phyloP scores from a whole-genome alignment of 2,113 vertebrate genomes.

The cattle (Bos taurus) region DNA sequence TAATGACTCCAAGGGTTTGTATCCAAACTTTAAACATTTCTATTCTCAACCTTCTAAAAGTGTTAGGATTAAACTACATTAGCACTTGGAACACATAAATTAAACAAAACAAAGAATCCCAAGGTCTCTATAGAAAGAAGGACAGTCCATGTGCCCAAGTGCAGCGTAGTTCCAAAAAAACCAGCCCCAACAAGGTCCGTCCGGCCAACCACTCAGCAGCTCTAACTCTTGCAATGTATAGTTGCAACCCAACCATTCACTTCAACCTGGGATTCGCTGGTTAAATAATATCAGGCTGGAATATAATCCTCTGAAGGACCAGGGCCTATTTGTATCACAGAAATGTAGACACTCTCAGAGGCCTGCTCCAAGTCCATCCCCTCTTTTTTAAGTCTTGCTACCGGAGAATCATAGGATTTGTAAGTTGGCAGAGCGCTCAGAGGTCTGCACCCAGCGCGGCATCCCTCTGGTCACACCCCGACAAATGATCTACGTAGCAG shows the following conservation, averaged over 20 bases:
- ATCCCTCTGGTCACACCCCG: fast-evolving
- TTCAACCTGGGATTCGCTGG: background rate
- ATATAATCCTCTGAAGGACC: background rate
- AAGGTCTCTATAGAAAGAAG: background rate
- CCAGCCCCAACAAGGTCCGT: background rate
- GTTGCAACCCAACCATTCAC: background rate
- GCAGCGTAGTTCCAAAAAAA: background rate
- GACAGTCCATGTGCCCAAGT: background rate
- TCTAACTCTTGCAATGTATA: background rate
- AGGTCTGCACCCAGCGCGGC: fast-evolving
- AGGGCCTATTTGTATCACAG: background rate
- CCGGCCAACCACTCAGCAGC: background rate
- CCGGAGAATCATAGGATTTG: background rate
- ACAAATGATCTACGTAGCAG: fast-evolving
- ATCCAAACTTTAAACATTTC: background rate
- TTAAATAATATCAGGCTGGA: background rate
- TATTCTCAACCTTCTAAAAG: background rate
- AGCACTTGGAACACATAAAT: background rate
- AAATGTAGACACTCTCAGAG: background rate
- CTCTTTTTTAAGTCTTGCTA: background rate
- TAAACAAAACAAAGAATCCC: background rate
- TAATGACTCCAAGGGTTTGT: background rate
- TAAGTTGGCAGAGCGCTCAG: background rate
- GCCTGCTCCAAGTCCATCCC: background rate
- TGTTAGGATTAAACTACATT: background rate